Base-by-base conservation (phyloP, 2,888 invertebrate species). In the Marronus borbonicus region DNA sequence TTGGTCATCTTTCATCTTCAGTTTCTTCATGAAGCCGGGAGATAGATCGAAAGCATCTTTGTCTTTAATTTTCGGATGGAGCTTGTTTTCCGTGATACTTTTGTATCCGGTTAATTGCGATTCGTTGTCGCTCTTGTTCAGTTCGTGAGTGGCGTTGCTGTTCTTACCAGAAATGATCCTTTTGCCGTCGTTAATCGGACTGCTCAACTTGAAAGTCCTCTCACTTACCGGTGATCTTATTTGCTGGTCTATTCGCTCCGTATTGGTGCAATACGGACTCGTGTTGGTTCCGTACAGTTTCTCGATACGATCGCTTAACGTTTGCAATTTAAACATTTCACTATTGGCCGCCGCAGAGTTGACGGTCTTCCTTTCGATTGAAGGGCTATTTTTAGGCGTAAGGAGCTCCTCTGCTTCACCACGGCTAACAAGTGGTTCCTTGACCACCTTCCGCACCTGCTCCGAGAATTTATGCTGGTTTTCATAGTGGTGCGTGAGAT, bases 91-190 rank as follows among this genome's bases (percentile, higher is more conserved):
- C 83, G 90, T 90, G 64, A 91, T 90, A 24, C 90, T 89, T 36
- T 91, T 91, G 44, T 91, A 87, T 0, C 90, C 86, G 1, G 91
- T 90, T 2, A 91, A 84, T 80, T 91, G 90, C 81, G 90, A 91
- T 70, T 90, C 89, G 17, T 92, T 89, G 68, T 85, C 86, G 64
- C 84, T 84, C 78, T 87, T 87, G 81, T 88, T 88, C 24, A 87
- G 81, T 79, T 88, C 88, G 80, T 87, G 88, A 5, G 88, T 87
- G 17, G 88, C 87, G 77, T 88, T 87, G 78, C 86, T 86, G 68
- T 84, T 85, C 65, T 81, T 83, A 12, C 82, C 82, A 66, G 79
- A 76, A 52, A 81, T 55, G n/a, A 81, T 78, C 52, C 69, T 77
- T 20, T 79, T 80, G 17, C 78, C 79, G 17, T 79, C 82, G 52